A percentile compares a stretch with the other conserved stretches of the same genome.
Conservation (phyloP, 1,140 invertebrate species). For the Philopotamus ludificatus region DNA sequence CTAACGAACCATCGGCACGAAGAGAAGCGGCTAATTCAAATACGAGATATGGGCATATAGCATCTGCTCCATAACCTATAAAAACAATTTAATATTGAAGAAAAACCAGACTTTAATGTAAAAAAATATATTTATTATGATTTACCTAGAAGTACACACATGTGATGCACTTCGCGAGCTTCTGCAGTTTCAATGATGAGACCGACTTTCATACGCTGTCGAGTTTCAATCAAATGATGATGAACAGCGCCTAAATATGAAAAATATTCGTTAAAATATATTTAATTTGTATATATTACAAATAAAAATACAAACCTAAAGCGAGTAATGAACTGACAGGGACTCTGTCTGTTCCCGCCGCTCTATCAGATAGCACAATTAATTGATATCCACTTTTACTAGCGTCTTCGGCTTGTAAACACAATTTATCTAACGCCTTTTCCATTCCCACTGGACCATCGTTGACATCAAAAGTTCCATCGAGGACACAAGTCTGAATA, state of each 20-base stretch:
- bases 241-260: constrained; percentile 74
- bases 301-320: constrained; percentile 59
- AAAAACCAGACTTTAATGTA: neutral
- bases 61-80: constrained; percentile 90
- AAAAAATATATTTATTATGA: neutral
- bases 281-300: constrained; percentile 4
- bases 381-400: constrained; percentile 81
- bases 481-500: constrained; percentile 74
- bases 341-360: constrained; percentile 68
- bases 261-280: constrained; percentile 13
- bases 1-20: constrained; percentile 78
- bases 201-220: constrained; percentile 95
- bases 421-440: constrained; percentile 76
- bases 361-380: constrained; percentile 85
- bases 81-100: neutral
- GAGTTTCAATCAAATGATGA: constrained; percentile 92
- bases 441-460: constrained; percentile 73
- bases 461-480: constrained; percentile 80
- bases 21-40: constrained; percentile 87
- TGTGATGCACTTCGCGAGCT: constrained; percentile 94
- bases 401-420: constrained; percentile 78
- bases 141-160: constrained; percentile 85
- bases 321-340: constrained; percentile 84
- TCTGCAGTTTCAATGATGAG: constrained; percentile 92
- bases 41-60: constrained; percentile 95